phyloP scores from a whole-genome alignment of 23 tunicate species.

The Halocynthia aurantium region DNA sequence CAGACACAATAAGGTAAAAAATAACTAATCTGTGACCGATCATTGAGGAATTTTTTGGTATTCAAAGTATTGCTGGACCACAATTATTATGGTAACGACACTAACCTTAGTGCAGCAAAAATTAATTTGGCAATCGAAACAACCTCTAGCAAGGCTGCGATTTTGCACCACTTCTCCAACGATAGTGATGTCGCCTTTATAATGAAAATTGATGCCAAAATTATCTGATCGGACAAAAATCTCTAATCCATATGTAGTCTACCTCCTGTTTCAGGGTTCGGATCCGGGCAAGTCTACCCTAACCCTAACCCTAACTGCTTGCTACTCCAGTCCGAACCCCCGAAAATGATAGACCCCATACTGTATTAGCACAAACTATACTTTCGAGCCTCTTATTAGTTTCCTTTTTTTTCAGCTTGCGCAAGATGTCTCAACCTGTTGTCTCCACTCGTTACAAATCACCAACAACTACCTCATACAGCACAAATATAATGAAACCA shows the following conservation, averaged over 20 bases:
- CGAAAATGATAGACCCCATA: not conserved
- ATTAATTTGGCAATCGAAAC: not conserved
- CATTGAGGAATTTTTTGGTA: no score
- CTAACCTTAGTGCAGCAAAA: not conserved
- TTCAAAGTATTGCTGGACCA: not conserved
- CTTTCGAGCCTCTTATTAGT: not conserved
- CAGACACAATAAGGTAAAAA: conserved; percentile 67
- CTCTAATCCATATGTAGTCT: no score
- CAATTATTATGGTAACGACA: not conserved
- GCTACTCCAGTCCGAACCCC: no score
- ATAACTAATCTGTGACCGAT: not conserved
- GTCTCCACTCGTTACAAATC: conserved; percentile 59
- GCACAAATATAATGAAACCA: conserved; percentile 22
- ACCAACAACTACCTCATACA: conserved; percentile 71
- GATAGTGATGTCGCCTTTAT: no score
- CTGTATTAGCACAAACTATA: not conserved
- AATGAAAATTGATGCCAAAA: no score
- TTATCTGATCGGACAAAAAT: no score
- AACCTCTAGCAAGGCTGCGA: not conserved
- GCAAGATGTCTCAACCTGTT: conserved; percentile 82
- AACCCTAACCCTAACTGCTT: no score
- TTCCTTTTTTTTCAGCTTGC: conserved; percentile 35
- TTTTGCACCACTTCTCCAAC: no score
- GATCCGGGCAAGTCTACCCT: no score
- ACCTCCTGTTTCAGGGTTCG: no score